Evolutionary conservation across 2,888 invertebrate species (phyloP).

Genomic region (Coelopa pilipes): DNA sequence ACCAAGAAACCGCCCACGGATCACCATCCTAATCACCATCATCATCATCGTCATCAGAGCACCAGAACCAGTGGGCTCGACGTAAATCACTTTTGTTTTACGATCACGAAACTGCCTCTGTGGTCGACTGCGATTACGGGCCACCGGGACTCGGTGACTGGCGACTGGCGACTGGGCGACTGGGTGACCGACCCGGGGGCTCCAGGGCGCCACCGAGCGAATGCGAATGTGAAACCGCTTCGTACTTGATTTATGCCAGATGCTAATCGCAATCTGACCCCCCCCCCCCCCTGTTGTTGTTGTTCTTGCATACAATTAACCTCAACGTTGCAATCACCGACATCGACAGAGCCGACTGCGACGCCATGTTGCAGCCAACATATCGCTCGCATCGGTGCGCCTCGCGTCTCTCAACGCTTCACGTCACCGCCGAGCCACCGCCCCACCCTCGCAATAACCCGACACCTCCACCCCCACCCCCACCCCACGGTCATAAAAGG

Average conservation of each 20-base stretch:
- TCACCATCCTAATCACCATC: too few species aligned
- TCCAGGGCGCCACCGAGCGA: not conserved
- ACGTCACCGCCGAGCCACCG: too few species aligned
- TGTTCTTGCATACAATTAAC: slow-evolving; percentile 33
- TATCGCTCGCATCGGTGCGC: not conserved
- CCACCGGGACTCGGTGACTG: too few species aligned
- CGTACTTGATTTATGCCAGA: slow-evolving; percentile 26
- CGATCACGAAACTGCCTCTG: slow-evolving; percentile 3
- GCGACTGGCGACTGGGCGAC: not conserved
- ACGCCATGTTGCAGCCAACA: slow-evolving; percentile 2
- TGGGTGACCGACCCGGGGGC: not conserved
- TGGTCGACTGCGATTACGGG: not conserved
- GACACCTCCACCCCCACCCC: not conserved
- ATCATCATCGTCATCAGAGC: too few species aligned
- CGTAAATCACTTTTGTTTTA: not conserved
- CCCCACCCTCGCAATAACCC: too few species aligned
- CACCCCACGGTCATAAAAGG: not conserved
- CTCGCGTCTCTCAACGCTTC: not conserved
- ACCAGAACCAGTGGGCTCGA: not conserved
- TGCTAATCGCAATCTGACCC: slow-evolving; percentile 16
- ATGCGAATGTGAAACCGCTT: slow-evolving; percentile 1
- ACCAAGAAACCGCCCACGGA: too few species aligned
- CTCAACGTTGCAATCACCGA: slow-evolving; percentile 16
- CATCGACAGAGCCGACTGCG: not conserved
- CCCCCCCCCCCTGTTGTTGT: not conserved